These are phyloP conservation scores for Thera obeliscata DNA, from an alignment of 2,888 invertebrate genomes.

Conservation along the genomic window DNA sequence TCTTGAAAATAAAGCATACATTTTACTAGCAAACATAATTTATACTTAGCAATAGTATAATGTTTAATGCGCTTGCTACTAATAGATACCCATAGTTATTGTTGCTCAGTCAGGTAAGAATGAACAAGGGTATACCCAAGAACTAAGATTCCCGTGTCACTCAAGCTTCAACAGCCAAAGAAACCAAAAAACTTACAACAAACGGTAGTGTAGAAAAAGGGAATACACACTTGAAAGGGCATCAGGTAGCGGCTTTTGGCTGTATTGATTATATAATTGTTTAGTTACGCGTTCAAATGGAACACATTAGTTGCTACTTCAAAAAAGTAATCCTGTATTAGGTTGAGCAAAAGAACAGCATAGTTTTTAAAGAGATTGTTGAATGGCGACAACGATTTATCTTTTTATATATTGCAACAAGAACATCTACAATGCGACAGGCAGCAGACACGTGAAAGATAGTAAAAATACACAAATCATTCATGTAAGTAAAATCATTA, in stretches of 20 bases:
- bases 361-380: neutral
- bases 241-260: constrained; percentile 60
- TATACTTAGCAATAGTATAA: too few species aligned
- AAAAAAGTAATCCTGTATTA: constrained; percentile 4
- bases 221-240: constrained; percentile 47
- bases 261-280: constrained; percentile 51
- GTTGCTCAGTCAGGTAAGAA: constrained; percentile 24
- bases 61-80: too few species aligned
- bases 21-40: too few species aligned
- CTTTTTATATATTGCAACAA: neutral
- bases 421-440: neutral
- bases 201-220: constrained; percentile 53
- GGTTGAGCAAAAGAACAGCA: neutral
- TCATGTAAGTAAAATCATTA: neutral
- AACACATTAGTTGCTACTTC: constrained; percentile 56
- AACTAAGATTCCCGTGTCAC: constrained; percentile 10
- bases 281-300: constrained; percentile 58
- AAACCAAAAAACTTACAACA: constrained; percentile 33
- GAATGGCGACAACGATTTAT: neutral
- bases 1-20: too few species aligned
- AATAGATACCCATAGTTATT: neutral
- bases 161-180: constrained; percentile 18
- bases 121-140: neutral
- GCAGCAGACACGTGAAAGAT: neutral
- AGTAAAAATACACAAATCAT: neutral